These are phyloP conservation scores for Pachyramphus minor DNA, from an alignment of 2,113 vertebrate genomes.

Conservation along the genomic window DNA sequence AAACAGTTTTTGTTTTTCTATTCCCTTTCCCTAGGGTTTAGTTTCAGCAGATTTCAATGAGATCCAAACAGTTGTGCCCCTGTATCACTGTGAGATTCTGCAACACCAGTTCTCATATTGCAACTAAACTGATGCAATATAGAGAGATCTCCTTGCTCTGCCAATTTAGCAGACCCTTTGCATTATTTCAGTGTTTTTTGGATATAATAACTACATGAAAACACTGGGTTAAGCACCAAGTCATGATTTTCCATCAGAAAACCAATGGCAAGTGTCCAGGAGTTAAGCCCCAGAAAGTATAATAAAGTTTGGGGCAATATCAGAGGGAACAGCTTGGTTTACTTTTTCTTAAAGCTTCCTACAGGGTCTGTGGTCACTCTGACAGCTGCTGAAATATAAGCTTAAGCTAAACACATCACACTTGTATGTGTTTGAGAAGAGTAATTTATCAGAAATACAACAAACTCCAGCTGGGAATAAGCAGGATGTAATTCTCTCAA, in stretches of 20 bases:
- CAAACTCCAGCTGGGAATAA: not conserved
- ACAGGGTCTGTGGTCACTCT: not conserved
- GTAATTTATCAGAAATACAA: not conserved
- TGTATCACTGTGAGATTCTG: fast-evolving
- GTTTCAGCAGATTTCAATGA: not conserved
- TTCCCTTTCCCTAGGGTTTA: not conserved
- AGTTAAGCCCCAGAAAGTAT: not conserved
- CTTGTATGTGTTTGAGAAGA: not conserved
- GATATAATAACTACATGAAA: not conserved
- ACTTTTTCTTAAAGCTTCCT: not conserved
- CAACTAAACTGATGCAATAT: not conserved
- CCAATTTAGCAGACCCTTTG: not conserved
- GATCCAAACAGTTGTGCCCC: not conserved
- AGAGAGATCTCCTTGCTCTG: not conserved
- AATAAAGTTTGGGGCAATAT: not conserved
- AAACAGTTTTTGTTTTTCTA: not conserved
- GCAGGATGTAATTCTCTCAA: not conserved
- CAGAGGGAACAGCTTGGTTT: not conserved
- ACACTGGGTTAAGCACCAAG: not conserved
- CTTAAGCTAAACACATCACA: not conserved
- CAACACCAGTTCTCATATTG: not conserved
- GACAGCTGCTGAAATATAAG: not conserved
- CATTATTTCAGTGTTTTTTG: not conserved
- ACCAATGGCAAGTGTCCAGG: not conserved
- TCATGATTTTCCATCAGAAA: not conserved